Evolutionary conservation across 2,113 vertebrate genomes (phyloP), one percentile per base, ranked within the genome.

Genomic region (Colius striatus): DNA sequence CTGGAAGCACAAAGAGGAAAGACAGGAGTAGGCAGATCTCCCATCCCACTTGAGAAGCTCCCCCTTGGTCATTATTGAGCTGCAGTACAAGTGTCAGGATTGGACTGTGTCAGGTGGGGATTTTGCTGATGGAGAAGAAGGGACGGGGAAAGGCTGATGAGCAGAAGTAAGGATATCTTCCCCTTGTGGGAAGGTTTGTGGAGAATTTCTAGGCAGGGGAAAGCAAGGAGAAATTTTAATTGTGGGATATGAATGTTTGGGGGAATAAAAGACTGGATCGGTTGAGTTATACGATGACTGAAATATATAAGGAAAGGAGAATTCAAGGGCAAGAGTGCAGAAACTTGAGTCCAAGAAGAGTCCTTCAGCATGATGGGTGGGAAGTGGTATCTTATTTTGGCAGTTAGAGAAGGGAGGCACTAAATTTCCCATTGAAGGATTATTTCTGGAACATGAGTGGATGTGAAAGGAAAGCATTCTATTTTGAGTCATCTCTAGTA

Each of bases 51-150:
- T 68, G 26, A 63, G 63, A 77, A 89, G 9, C 19, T 92, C n/a
- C 19, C 16, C 9, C 22, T 54, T 66, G 36, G 68, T 63, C 75
- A 22, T 70, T 51, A 15, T 2, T 55, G 38, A 55, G 32, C 43
- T 72, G 11, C 27, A 54, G 51, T 14, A 10, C 9, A 51, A 27
- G 83, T 51, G n/a, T 43, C 25, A 26, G 50, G 41, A 18, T 25
- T 11, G 36, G 27, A 50, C 45, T 1, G 0, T 43, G 32, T 5
- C 2, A 13, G 13, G n/a, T 51, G 38, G 45, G 25, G 9, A 5
- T 11, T 61, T 61, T 53, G 18, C 54, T 70, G 34, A 15, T 41
- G 61, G 54, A 14, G 30, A 55, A 51, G 27, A 58, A 55, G 63
- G 23, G 54, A 54, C 34, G 29, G 29, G 34, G 50, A 45, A 48